Evolutionary conservation across 2,888 invertebrate species (phyloP), one percentile per base, ranked within the genome.

Genomic region (Drosophila neonasuta): DNA sequence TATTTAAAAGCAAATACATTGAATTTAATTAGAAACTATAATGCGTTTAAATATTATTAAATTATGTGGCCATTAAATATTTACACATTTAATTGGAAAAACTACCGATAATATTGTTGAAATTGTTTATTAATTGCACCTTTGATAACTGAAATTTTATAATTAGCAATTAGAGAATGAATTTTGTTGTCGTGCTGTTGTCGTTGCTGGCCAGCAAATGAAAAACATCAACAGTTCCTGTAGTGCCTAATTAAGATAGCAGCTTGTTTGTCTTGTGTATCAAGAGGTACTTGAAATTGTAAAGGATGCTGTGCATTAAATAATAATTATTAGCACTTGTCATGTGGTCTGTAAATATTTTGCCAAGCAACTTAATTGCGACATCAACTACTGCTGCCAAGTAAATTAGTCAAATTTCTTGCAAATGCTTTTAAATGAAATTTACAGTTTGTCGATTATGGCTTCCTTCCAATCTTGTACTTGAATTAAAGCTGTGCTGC

Each of bases 301-400:
- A 20, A 51, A 24, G 10, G 45, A 60, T 20, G 49, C 34, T 8
- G 7, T 5, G n/a, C 45, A 63, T 75, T 68, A 75, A 57, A 63
- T 55, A 45, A 32, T 29, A 59, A 71, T 63, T 63, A 58, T 20
- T 10, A 9, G 17, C 59, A 62, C 56, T 70, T 70, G 56, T 45
- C 54, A 17, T 45, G 4, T 8, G 39, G 8, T 17, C 32, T 15
- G 8, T 13, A 63, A 63, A 13, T 13, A 39, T 45, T 30, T 44
- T 44, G 59, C 5, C 13, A 5, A 44, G 32, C 4, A 45, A 11
- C 32, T 56, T 13, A 56, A 61, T 55, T 48, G 11, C 1, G 30
- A 1, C 17, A 30, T 9, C 8, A 39, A 11, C 20, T 30, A 17
- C 13, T 49, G 9, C 17, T 17, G 6, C 15, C 29, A 48, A 41